A percentile compares a stretch with the other conserved stretches of the same genome.
phyloP scores from a whole-genome alignment of 2,797 vertebrate genomes.

The Allobates femoralis region DNA sequence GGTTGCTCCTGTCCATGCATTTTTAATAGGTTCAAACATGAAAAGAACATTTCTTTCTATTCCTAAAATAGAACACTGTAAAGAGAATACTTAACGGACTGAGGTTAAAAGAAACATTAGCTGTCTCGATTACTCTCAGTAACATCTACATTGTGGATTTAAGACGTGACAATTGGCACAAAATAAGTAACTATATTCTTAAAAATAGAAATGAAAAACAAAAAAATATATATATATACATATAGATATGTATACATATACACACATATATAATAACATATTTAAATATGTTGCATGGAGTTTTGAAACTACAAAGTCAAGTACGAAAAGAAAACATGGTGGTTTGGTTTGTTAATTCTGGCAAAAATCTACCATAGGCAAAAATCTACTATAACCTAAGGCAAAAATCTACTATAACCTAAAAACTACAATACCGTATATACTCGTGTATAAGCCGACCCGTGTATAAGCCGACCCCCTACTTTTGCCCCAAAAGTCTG shows the following conservation, averaged over 20 bases:
- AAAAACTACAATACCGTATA: too few relatives aligned
- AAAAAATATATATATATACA: too few relatives aligned
- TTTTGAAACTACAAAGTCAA: background rate
- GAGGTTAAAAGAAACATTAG: background rate
- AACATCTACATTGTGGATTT: background rate
- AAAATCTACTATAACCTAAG: background rate
- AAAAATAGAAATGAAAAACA: background rate
- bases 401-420: too few relatives aligned
- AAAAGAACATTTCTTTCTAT: slow-evolving; percentile 32
- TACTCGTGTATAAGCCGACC: too few relatives aligned
- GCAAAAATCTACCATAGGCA: background rate
- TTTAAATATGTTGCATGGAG: background rate
- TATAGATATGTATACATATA: too few relatives aligned
- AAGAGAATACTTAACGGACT: slow-evolving; percentile 3
- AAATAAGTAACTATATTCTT: background rate
- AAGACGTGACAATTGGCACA: background rate
- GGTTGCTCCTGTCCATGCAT: slow-evolving; percentile 50
- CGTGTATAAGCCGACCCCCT: too few relatives aligned
- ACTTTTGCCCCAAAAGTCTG: too few relatives aligned
- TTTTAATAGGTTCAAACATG: slow-evolving; percentile 53
- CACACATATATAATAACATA: too few relatives aligned
- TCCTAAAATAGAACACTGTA: slow-evolving; percentile 33
- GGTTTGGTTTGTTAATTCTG: background rate
- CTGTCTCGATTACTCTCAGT: background rate
- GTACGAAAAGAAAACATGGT: background rate